Conservation (phyloP, 2,797 vertebrate genomes). For the Avahi laniger region DNA sequence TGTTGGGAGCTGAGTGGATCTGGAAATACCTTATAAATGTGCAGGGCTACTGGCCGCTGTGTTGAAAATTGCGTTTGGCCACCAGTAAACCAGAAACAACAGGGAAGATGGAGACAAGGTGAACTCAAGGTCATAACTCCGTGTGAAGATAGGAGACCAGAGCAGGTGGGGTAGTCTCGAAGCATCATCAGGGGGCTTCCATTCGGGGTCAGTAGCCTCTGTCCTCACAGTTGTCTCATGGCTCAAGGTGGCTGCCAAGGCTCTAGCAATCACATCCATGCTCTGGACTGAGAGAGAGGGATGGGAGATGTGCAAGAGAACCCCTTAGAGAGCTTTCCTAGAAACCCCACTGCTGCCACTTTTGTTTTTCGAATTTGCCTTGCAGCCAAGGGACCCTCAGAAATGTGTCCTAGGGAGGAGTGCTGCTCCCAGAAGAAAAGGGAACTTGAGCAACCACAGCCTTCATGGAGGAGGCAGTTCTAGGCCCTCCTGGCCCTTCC, state of each 20-base stretch:
- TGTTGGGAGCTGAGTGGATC: background rate
- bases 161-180: fast-evolving
- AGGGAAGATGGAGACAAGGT: background rate
- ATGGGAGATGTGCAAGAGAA: background rate
- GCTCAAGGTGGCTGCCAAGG: background rate
- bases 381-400: background rate
- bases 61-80: background rate
- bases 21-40: fast-evolving
- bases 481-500: background rate
- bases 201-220: background rate
- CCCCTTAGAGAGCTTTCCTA: background rate
- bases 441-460: background rate
- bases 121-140: fast-evolving
- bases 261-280: background rate
- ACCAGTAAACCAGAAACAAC: background rate
- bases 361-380: background rate
- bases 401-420: background rate
- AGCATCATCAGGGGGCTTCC: background rate
- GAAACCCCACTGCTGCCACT: background rate
- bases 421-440: background rate
- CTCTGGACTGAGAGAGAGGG: background rate
- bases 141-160: background rate
- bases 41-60: background rate
- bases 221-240: background rate
- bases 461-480: background rate